Base-by-base conservation (phyloP, 2,888 invertebrate genomes). In the Drosophila seclusa region DNA sequence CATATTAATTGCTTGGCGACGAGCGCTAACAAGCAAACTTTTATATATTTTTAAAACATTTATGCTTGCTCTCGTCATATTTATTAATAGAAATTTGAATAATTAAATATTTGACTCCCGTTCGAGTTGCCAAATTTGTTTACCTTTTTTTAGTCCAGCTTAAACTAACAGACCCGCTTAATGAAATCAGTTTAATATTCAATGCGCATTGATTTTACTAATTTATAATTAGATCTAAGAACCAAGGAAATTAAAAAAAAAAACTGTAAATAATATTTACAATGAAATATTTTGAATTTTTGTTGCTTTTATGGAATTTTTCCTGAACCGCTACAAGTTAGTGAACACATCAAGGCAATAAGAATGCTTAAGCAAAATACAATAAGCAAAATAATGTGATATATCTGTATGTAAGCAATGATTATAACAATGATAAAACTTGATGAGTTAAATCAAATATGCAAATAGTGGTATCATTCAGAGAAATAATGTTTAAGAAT, bases 131-230 rank as follows among this genome's bases (percentile, higher is more conserved):
- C 7, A 42, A 62, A 62, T 32, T 21, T 52, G 24, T 21, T n/a
- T 4, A 24, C 13, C 27, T 61, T 60, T 31, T 38, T 45, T 57
- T 68, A 65, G 60, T 66, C 61, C 60, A 48, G 40, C 34, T 42
- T 32, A 32, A 36, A 31, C n/a, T 55, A 21, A 31, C 29, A 49
- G 42, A 29, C n/a, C 10, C 18, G 60, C 52, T 60, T 34, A 50
- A 64, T 50, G 29, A 21, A 42, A 49, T 67, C 18, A 13, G 40
- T 24, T 29, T 0, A 32, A 24, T 16, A 21, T 31, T 29, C 8
- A 18, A 13, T 24, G 13, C 2, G 42, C 24, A 53, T 21, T 7
- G 52, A 34, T 5, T 18, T 29, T 5, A 11, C 11, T 2, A 5
- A 16, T 36, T 24, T 10, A 4, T 24, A n/a, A 11, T 29, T 1